Evolutionary conservation across 2,888 invertebrate genomes (phyloP), one percentile per base, ranked within the genome.

Genomic region (Drosophila pseudotakahashii): DNA sequence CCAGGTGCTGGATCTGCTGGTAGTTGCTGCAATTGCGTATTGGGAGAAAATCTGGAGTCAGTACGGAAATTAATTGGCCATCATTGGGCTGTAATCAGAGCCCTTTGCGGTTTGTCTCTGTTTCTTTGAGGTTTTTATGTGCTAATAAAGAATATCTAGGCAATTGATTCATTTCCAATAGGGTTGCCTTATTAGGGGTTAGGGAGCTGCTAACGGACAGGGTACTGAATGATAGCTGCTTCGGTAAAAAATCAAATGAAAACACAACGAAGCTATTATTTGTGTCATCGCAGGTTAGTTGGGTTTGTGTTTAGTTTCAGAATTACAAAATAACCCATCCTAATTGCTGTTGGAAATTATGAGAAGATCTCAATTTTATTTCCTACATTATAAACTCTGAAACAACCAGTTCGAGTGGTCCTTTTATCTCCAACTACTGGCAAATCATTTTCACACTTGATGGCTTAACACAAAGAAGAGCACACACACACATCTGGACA

Each of bases 1-100:
- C 97, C 59, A 98, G 93, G 88, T 96, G 94, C 92, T 98, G 98
- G 19, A 98, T 96, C 95, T 97, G 97, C 81, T 96, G 96, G 93
- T 98, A 98, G 93, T 98, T 98, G 90, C 98, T 98, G 93, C 93
- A 96, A 73, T 13, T 4, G 37, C 13, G 47, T 19, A 36, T 50
- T 52, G 51, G 37, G 6, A 10, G 53, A 53, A 9, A 60, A 53
- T 16, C 32, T n/a, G 5, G 6, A 4, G 23, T 30, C 7, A 34
- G 48, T 30, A 30, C 16, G 6, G n/a, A 32, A 42, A n/a, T 10
- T 37, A 37, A 61, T 36, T 30, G 19, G 5, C n/a, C 16, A n/a
- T 36, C 10, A 54, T 36, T 36, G 36, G 23, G 34, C 10, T n/a
- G 13, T 11, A 30, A 16, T 10, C 10, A 23, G 26, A 26, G 14